Conservation (phyloP, 30 jellyfish, hydroid and myxozoan genomes). For the Aurelia coerulea region DNA sequence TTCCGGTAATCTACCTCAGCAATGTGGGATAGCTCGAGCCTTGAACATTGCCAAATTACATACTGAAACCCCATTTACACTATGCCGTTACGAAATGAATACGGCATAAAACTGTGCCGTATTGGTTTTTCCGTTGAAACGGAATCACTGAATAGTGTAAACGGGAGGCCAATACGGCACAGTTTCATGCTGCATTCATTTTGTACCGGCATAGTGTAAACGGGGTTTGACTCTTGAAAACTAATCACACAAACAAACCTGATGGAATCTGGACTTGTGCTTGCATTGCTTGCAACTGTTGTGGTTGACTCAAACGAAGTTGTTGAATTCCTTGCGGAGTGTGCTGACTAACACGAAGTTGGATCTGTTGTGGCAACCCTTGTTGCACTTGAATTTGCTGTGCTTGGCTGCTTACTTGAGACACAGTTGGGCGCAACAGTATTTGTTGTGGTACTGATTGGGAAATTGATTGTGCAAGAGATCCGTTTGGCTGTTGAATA, state of each 20-base stretch:
- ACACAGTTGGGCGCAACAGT: conserved; percentile 81
- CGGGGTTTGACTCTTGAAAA: too few relatives aligned
- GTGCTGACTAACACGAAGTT: conserved; percentile 93
- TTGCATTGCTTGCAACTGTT: conserved; percentile 87
- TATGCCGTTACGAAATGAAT: too few relatives aligned
- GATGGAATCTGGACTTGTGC: conserved; percentile 91
- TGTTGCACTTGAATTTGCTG: conserved; percentile 72
- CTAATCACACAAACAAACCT: conserved; percentile 19
- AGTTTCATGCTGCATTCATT: too few relatives aligned
- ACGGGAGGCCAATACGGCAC: too few relatives aligned
- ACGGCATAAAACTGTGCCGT: too few relatives aligned
- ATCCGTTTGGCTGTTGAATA: conserved; percentile 73
- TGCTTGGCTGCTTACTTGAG: conserved; percentile 66
- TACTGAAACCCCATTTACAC: too few relatives aligned
- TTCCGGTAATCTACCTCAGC: too few relatives aligned
- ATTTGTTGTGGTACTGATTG: conserved; percentile 88
- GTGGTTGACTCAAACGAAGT: conserved; percentile 71
- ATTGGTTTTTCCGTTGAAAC: too few relatives aligned
- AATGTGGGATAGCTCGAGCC: too few relatives aligned
- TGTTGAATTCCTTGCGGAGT: conserved; percentile 81
- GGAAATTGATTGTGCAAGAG: conserved; percentile 63
- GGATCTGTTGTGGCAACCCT: conserved; percentile 89
- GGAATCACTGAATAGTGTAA: too few relatives aligned
- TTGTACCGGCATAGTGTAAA: too few relatives aligned
- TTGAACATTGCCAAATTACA: too few relatives aligned